Percentiles rank a stretch among this genome's conserved stretches.
These are phyloP conservation scores for Himantopus leucocephalus DNA, from an alignment of 2,113 vertebrate species.

Conservation along the genomic window DNA sequence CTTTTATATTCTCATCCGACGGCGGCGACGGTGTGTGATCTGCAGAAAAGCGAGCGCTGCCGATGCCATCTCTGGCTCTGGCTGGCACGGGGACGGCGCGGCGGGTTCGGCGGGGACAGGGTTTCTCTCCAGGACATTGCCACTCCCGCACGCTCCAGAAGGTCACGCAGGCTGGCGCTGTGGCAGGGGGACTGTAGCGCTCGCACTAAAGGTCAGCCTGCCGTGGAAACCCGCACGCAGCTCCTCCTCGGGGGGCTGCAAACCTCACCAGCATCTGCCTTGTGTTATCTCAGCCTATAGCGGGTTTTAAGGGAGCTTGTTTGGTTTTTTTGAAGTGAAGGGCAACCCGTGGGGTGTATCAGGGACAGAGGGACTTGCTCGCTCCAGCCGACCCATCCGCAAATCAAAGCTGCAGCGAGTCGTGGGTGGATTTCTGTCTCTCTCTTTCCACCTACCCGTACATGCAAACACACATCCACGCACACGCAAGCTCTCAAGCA, in stretches of 20 bases:
- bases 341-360: not conserved
- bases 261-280: not conserved
- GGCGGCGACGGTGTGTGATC: not conserved
- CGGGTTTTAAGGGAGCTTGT: not conserved
- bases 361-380: not conserved
- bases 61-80: not conserved
- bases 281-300: not conserved
- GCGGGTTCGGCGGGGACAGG: not conserved
- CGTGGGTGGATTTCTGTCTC: not conserved
- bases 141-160: not conserved
- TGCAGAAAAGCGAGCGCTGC: not conserved
- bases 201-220: conserved; percentile 38
- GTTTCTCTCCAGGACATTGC: conserved; percentile 26
- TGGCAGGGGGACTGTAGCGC: not conserved
- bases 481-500: not conserved
- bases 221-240: not conserved
- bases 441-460: not conserved
- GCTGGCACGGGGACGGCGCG: rapidly evolving
- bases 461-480: rapidly evolving
- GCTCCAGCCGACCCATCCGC: not conserved
- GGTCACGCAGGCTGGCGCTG: conserved; percentile 9
- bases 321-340: not conserved
- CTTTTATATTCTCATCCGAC: not conserved
- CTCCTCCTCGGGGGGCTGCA: not conserved
- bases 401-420: not conserved